Evolutionary conservation across 2,797 vertebrate genomes (phyloP).

Genomic region (Phaenicophaeus curvirostris): DNA sequence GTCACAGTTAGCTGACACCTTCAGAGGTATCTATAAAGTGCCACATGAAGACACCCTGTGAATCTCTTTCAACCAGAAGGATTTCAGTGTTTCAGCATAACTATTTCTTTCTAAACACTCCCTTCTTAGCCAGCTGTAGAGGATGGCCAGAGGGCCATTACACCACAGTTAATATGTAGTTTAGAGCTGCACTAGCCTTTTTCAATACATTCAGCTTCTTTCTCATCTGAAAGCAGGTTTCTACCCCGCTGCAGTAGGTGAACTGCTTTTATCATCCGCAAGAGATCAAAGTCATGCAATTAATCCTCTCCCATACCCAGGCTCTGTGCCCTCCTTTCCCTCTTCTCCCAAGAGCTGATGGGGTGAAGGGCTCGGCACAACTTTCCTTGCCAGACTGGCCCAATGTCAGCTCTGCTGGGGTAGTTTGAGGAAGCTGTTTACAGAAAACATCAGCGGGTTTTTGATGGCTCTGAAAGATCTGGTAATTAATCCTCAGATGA

Average conservation of each 20-base stretch:
- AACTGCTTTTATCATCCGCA: constrained; percentile 34
- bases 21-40: background rate
- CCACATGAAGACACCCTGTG: background rate
- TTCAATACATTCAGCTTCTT: background rate
- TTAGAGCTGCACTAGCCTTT: background rate
- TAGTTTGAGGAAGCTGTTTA: constrained; percentile 68
- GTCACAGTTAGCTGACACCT: background rate
- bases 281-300: constrained; percentile 45
- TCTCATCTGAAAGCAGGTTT: background rate
- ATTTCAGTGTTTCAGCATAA: background rate
- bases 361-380: constrained; percentile 4
- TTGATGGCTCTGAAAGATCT: constrained; percentile 69
- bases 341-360: constrained; percentile 31
- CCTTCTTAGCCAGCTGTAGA: background rate
- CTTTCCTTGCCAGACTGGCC: constrained; percentile 51
- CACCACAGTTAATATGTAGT: rapidly evolving
- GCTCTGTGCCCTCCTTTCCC: constrained; percentile 24
- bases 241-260: background rate
- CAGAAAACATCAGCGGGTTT: constrained; percentile 67
- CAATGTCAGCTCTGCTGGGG: constrained; percentile 49
- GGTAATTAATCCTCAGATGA: constrained; percentile 65
- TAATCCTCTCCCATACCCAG: constrained; percentile 23
- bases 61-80: background rate
- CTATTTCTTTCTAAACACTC: background rate
- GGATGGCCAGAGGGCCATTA: background rate